These are phyloP conservation scores for Cryptomyrus ogoouensis DNA, from an alignment of 2,113 vertebrate species.

Conservation along the genomic window DNA sequence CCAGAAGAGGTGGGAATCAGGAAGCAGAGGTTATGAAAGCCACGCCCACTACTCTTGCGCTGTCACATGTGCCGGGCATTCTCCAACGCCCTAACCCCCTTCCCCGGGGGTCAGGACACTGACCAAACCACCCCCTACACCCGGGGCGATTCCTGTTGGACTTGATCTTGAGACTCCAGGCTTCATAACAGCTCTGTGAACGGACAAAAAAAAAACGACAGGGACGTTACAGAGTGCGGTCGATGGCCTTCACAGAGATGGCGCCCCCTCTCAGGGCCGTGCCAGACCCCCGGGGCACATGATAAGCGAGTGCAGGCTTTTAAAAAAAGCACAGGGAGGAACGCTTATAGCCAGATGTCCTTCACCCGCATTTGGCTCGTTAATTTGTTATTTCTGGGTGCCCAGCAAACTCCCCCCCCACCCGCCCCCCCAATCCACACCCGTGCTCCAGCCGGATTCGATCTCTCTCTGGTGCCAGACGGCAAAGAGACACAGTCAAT, in stretches of 20 bases:
- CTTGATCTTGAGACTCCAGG: not conserved
- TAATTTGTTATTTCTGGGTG: not conserved
- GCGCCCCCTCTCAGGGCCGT: not conserved
- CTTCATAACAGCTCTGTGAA: not conserved
- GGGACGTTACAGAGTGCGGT: not conserved
- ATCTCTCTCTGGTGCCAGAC: not conserved
- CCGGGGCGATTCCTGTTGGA: not conserved
- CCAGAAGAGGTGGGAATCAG: not conserved
- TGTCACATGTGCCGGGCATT: not conserved
- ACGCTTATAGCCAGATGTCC: not conserved
- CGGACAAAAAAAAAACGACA: not conserved
- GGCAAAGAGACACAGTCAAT: slow-evolving; percentile 50
- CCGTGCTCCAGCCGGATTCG: not conserved
- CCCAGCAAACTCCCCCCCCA: not conserved
- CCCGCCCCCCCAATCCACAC: not conserved
- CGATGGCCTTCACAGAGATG: not conserved
- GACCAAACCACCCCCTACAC: not conserved
- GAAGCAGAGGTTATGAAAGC: not conserved
- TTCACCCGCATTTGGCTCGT: not conserved
- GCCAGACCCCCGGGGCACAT: not conserved
- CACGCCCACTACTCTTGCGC: not conserved
- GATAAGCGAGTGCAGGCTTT: not conserved
- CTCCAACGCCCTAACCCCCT: not conserved
- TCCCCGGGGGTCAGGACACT: not conserved
- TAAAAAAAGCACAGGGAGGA: not conserved